phyloP scores from a whole-genome alignment of 2,888 invertebrate species.

The Diadegma fenestrale region DNA sequence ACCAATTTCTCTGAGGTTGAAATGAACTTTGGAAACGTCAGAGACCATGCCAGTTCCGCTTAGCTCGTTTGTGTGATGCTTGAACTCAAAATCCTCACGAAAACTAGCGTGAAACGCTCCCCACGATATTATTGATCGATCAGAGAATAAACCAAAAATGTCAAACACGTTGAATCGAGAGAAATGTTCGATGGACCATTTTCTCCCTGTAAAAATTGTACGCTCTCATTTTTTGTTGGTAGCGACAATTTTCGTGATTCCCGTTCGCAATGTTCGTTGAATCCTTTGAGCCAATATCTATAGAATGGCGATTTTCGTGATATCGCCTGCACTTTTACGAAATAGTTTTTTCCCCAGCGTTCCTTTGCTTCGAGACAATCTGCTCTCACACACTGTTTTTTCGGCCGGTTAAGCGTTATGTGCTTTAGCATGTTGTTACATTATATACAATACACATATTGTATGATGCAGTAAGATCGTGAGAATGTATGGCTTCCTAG shows the following conservation, averaged over 20 bases:
- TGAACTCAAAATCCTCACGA: too few relatives aligned
- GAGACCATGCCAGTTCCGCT: too few relatives aligned
- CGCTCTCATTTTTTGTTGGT: conserved; percentile 2
- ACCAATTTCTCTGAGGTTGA: too few relatives aligned
- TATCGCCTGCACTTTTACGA: conserved; percentile 57
- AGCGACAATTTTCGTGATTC: conserved; percentile 41
- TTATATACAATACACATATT: conserved; percentile 34
- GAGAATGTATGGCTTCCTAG: conserved; percentile 33
- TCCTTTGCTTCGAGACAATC: not conserved
- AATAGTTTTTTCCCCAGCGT: conserved; percentile 38
- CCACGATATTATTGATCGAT: not conserved
- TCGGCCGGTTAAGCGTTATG: conserved; percentile 46
- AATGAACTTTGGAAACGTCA: too few relatives aligned
- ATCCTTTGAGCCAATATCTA: conserved; percentile 36
- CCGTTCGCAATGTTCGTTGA: conserved; percentile 1
- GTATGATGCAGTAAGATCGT: conserved; percentile 34
- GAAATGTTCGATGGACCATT: not conserved
- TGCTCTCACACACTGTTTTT: conserved; percentile 30
- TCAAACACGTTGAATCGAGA: not conserved
- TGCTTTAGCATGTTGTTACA: conserved; percentile 41
- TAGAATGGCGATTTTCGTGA: conserved; percentile 43
- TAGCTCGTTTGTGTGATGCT: too few relatives aligned
- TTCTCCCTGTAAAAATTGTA: not conserved
- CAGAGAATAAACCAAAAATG: not conserved
- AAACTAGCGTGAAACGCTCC: not conserved